Evolutionary conservation across 2,113 vertebrate genomes (phyloP).

Genomic region (Delphinus delphis): DNA sequence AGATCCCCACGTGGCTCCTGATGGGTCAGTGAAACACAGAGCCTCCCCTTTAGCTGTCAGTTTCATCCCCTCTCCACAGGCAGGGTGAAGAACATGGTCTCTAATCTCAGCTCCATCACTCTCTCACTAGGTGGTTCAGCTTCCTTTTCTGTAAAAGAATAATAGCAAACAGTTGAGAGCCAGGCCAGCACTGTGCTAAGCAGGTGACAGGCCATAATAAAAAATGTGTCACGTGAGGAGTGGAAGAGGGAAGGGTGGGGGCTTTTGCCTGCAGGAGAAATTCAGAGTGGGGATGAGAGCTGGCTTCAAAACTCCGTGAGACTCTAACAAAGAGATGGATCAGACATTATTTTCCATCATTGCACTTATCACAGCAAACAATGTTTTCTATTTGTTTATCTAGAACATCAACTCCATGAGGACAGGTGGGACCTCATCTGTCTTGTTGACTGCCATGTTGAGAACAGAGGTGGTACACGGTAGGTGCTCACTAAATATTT

Average conservation of each 20-base stretch:
- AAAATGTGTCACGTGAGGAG: background rate
- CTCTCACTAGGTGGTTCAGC: background rate
- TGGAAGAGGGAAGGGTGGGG: background rate
- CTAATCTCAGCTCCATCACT: background rate
- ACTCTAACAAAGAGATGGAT: background rate
- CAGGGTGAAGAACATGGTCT: background rate
- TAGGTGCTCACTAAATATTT: background rate
- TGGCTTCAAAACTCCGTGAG: accelerated
- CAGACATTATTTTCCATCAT: background rate
- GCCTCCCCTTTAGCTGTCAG: background rate
- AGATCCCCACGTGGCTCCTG: background rate
- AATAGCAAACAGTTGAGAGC: background rate
- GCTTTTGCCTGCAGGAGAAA: background rate
- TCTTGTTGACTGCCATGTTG: background rate
- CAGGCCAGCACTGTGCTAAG: background rate
- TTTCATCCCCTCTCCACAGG: no score
- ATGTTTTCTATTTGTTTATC: background rate
- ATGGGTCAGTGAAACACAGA: background rate
- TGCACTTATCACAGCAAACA: no score
- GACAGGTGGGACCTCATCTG: accelerated
- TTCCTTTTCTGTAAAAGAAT: background rate
- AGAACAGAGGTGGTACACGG: background rate
- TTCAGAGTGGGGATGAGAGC: background rate
- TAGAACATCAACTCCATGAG: background rate
- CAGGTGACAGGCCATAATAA: background rate